Percentiles rank a stretch among this genome's conserved stretches.
These are phyloP conservation scores for Cloeon dipterum DNA, from an alignment of 2,888 invertebrate species.

Conservation along the genomic window DNA sequence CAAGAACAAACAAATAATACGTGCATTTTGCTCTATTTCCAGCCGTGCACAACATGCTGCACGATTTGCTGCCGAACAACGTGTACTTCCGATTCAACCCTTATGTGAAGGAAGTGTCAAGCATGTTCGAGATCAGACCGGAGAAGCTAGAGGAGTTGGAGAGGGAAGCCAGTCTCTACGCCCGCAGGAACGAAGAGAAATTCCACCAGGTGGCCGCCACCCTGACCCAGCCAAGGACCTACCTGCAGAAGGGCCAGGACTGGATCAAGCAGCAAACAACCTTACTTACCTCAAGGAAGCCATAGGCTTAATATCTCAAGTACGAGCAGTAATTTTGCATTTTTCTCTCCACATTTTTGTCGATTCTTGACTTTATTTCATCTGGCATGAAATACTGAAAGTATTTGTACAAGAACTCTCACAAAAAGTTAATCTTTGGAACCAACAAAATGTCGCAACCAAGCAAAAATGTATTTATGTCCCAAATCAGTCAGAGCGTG, in stretches of 20 bases:
- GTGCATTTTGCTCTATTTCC: too few relatives aligned
- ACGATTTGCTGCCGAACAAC: conserved; percentile 46
- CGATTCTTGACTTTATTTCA: too few relatives aligned
- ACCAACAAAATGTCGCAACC: too few relatives aligned
- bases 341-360: too few relatives aligned
- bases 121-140: conserved; percentile 57
- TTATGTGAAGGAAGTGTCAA: conserved; percentile 52
- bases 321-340: too few relatives aligned
- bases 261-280: conserved; percentile 17
- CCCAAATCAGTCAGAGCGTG: too few relatives aligned
- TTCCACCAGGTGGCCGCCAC: conserved; percentile 33
- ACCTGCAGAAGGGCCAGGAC: conserved; percentile 20
- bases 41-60: conserved; percentile 56
- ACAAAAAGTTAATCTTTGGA: too few relatives aligned
- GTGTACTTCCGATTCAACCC: conserved; percentile 75
- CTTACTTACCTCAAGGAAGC: background rate
- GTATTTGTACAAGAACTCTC: too few relatives aligned
- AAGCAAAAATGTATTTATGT: too few relatives aligned
- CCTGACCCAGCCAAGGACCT: conserved; percentile 18
- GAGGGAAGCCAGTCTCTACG: conserved; percentile 55
- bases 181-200: conserved; percentile 57
- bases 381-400: too few relatives aligned
- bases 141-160: conserved; percentile 44
- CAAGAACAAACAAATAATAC: too few relatives aligned
- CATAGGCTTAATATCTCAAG: too few relatives aligned